Evolutionary conservation across 1,140 invertebrate species (phyloP), one percentile per base, ranked within the genome.

Genomic region (Drosophila erecta): DNA sequence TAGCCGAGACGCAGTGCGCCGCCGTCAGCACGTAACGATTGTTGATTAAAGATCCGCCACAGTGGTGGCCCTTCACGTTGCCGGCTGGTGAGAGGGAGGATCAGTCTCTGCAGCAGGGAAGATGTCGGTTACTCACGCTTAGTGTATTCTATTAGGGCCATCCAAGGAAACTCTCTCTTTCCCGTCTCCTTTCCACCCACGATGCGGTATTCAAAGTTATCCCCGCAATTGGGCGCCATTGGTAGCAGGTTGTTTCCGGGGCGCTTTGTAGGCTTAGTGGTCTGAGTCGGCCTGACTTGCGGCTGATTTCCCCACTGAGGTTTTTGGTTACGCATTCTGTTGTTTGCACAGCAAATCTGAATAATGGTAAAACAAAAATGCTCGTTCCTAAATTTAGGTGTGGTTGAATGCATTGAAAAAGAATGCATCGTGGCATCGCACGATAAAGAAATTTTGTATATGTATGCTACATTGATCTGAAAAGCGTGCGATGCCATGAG

Each of bases 1-100:
- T 76, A 51, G 94, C 93, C 15, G 94, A 93, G 1, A 97, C 92
- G 74, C 97, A 98, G 90, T 98, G 97, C 1, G 96, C 96, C 0
- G 97, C 97, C 0, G 91, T 92, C 6, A 92, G 46, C 0, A 96
- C 93, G 91, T 96, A 96, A 3, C 94, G 93, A 6, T 93, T 90
- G 43, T 93, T 95, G 27, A 97, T 94, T 2, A 97, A 90, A 2
- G 94, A 94, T 3, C 95, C 96, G 0, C 96, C 96, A 81, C 96
- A 97, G 14, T 93, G 92, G 11, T 93, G 93, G 1, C 90, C 79
- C 24, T 78, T 81, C 14, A 60, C 33, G 58, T 85, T 86, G 8
- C 66, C 78, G 12, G 85, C 85, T 90, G 35, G 4, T 14, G 0
- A 24, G 8, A 8, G 30, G 17, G 7, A 12, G 22, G 5, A 35